phyloP scores from a whole-genome alignment of 2,113 vertebrate species.

The Apistogramma diplotaenia region DNA sequence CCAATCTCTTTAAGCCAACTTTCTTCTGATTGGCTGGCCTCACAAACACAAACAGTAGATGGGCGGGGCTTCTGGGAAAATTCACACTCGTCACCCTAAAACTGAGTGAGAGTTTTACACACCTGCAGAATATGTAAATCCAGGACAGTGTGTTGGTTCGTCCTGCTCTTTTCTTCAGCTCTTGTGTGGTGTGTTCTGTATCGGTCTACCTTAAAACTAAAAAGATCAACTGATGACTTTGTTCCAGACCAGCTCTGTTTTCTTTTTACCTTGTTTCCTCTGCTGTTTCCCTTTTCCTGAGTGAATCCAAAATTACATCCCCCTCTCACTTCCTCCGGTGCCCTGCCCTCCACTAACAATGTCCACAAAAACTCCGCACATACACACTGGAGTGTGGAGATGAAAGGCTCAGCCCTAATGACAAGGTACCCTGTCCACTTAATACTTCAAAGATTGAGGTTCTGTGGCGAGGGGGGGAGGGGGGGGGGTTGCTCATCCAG shows the following conservation, averaged over 20 bases:
- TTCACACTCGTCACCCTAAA: too few relatives aligned
- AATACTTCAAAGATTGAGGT: constrained; percentile 68
- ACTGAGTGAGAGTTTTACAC: too few relatives aligned
- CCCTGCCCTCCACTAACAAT: constrained; percentile 37
- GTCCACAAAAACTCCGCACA: constrained; percentile 1
- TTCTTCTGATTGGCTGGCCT: background rate
- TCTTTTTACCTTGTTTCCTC: background rate
- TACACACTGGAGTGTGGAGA: constrained; percentile 27
- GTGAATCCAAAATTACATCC: constrained; percentile 24
- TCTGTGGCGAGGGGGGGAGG: background rate
- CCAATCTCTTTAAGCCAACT: background rate
- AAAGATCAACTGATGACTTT: background rate
- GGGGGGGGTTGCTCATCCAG: background rate
- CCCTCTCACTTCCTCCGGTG: background rate
- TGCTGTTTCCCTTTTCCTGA: background rate
- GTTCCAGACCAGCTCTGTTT: background rate
- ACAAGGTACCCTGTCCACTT: constrained; percentile 65
- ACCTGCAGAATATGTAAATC: too few relatives aligned
- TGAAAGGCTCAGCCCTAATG: constrained; percentile 71
- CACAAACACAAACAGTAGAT: background rate
- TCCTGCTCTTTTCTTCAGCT: too few relatives aligned
- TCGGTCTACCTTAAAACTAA: background rate
- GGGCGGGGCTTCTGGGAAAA: background rate
- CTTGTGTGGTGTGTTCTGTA: background rate
- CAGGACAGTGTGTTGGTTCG: too few relatives aligned